Conservation (phyloP, 1,140 invertebrate species). For the Hestina assimilis region DNA sequence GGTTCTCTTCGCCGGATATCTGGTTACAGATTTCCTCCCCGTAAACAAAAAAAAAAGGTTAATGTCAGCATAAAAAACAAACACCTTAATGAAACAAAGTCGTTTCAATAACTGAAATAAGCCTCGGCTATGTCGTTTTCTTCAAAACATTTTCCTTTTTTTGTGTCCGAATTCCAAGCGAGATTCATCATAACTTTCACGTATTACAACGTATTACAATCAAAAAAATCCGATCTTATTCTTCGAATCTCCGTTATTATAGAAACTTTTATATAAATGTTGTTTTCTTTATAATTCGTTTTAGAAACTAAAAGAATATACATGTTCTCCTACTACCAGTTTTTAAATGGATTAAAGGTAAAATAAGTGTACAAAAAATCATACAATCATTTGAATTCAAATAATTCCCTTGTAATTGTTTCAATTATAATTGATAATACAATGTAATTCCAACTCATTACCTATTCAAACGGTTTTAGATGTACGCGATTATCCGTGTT, state of each 20-base stretch:
- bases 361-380: neutral
- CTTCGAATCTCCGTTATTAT: too few species aligned
- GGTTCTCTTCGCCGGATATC: too few species aligned
- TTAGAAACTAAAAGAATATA: neutral
- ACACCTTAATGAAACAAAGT: neutral
- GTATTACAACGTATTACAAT: too few species aligned
- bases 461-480: constrained; percentile 54
- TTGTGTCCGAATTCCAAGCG: constrained; percentile 31
- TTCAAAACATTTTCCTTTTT: constrained; percentile 15
- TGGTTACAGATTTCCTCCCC: too few species aligned
- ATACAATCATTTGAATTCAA: too few species aligned
- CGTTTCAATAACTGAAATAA: constrained; percentile 12
- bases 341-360: neutral
- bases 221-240: too few species aligned
- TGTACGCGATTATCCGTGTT: constrained; percentile 55
- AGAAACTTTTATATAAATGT: too few species aligned
- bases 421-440: neutral
- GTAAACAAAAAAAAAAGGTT: too few species aligned
- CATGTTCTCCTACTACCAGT: neutral
- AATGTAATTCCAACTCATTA: constrained; percentile 23
- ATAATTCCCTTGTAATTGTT: too few species aligned
- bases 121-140: constrained; percentile 4
- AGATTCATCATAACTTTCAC: constrained; percentile 72
- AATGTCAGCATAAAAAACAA: neutral
- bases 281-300: too few species aligned